Conservation (phyloP, 2,888 invertebrate genomes). For the Plagodis dolabraria region DNA sequence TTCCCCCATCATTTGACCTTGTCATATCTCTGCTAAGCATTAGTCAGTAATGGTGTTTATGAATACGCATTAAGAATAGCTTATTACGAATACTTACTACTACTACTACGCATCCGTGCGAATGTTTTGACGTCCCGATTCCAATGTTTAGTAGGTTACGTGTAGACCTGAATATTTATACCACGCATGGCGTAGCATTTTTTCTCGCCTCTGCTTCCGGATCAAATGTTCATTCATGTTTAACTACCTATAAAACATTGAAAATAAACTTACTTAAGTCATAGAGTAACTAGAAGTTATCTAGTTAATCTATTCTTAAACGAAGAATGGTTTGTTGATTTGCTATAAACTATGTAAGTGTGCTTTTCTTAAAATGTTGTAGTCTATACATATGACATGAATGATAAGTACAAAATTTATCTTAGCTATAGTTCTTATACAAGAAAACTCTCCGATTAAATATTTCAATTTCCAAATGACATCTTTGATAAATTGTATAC, state of each 20-base stretch:
- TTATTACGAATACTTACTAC: conserved; percentile 23
- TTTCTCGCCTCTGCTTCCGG: not conserved
- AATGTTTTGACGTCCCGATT: conserved; percentile 21
- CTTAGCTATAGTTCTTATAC: too few species aligned
- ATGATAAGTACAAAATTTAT: too few species aligned
- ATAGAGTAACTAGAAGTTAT: too few species aligned
- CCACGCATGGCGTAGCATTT: conserved; percentile 5
- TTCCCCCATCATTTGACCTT: conserved; percentile 17
- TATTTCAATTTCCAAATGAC: too few species aligned
- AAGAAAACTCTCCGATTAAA: too few species aligned
- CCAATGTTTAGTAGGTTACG: conserved; percentile 7
- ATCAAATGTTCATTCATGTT: not conserved
- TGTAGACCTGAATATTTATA: conserved; percentile 15
- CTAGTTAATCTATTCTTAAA: too few species aligned
- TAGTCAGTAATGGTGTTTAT: conserved; percentile 20
- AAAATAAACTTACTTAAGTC: too few species aligned
- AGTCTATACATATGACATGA: too few species aligned
- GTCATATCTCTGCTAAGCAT: conserved; percentile 17
- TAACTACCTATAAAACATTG: not conserved
- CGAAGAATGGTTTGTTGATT: too few species aligned
- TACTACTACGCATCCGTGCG: conserved; percentile 16
- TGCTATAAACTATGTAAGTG: too few species aligned
- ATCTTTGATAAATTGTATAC: too few species aligned
- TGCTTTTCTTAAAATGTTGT: too few species aligned
- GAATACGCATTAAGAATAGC: conserved; percentile 23